phyloP scores from a whole-genome alignment of 92 coral and sea anemone species.

The Phenganax marumi region DNA sequence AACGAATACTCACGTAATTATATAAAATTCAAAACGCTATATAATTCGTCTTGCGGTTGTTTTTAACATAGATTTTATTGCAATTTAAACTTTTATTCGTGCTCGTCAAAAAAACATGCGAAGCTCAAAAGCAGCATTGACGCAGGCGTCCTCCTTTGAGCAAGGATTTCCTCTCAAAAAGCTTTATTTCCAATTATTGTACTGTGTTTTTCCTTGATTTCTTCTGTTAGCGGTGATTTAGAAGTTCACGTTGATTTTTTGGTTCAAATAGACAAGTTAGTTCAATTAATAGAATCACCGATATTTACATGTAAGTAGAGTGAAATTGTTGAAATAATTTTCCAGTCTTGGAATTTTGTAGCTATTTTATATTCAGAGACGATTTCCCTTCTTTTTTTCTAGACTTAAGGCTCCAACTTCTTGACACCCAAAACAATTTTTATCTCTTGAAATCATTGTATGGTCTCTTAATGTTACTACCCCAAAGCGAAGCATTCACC shows the following conservation, averaged over 20 bases:
- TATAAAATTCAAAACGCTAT: too few species aligned
- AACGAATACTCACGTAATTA: too few species aligned
- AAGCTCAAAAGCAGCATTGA: too few species aligned
- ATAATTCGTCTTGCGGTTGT: too few species aligned
- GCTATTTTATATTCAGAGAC: background rate
- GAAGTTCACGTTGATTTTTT: slow-evolving; percentile 99
- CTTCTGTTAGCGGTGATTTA: slow-evolving; percentile 66
- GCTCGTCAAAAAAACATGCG: too few species aligned
- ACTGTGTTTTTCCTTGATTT: slow-evolving; percentile 47
- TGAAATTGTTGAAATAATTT: background rate
- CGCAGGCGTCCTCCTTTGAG: too few species aligned
- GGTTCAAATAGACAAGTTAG: slow-evolving; percentile 92
- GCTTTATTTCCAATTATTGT: background rate
- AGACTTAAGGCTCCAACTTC: slow-evolving; percentile 87
- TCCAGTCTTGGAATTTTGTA: background rate
- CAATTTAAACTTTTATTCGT: too few species aligned
- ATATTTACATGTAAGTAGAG: slow-evolving; percentile 88
- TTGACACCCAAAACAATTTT: slow-evolving; percentile 88
- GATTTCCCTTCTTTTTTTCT: slow-evolving; percentile 19
- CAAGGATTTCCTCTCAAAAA: background rate
- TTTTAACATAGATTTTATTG: too few species aligned
- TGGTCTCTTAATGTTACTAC: slow-evolving; percentile 90
- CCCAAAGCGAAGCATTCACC: slow-evolving; percentile 96
- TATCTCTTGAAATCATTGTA: slow-evolving; percentile 87
- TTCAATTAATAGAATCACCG: slow-evolving; percentile 93